Base-by-base conservation (phyloP, 2,113 vertebrate species). In the Lophius piscatorius region DNA sequence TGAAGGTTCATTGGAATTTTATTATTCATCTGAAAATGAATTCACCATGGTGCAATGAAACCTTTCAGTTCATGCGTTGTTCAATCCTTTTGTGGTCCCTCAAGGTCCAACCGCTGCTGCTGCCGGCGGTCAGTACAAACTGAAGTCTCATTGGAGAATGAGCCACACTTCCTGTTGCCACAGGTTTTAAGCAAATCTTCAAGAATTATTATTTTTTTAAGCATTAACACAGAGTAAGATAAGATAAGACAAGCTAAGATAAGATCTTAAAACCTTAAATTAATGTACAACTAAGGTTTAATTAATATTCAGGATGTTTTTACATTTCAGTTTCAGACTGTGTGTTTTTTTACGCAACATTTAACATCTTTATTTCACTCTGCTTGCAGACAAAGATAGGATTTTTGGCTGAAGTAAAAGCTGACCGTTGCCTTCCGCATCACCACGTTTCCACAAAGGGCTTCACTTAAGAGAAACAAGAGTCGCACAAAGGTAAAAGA, bases 391-490 rank as follows among this genome's bases (percentile, higher is more conserved):
- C 12, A 45, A 8, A 2, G 9, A 24, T 2, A 2, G 9, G 26
- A 28, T 6, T 28, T 28, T n/a, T n/a, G n/a, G n/a, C n/a, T n/a
- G n/a, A n/a, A n/a, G n/a, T n/a, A n/a, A n/a, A n/a, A n/a, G n/a
- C 3, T 3, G 26, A 28, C 17, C 31, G 49, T 23, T 57, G 28
- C 24, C n/a, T 22, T n/a, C n/a, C n/a, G n/a, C n/a, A n/a, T n/a
- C n/a, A n/a, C n/a, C n/a, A n/a, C n/a, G n/a, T n/a, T n/a, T n/a
- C n/a, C n/a, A n/a, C 36, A 35, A 50, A 60, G 23, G 9, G 29
- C 20, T 63, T 61, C 41, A 56, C 23, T 63, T 46, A 40, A 36
- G 18, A 38, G n/a, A 13, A 24, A 46, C 60, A 70, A 34, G 57
- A 58, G 22, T 20, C 47, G 4, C 16, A 54, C 38, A 70, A 55